Evolutionary conservation across 2,888 invertebrate species (phyloP), one percentile per base, ranked within the genome.

Genomic region (Eupithecia dodoneata): DNA sequence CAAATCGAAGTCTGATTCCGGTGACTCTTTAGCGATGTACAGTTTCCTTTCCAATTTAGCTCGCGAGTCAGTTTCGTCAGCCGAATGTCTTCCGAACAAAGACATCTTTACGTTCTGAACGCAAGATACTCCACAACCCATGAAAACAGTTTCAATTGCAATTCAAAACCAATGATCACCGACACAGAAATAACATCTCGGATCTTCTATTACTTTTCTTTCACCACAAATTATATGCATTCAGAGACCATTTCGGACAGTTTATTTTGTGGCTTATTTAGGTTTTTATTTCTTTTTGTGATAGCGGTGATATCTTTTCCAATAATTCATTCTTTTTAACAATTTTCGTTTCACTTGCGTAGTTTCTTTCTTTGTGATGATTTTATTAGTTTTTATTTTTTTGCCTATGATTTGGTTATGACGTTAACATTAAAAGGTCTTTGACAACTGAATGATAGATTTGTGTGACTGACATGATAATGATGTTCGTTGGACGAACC

Each of bases 1-100:
- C 79, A 98, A 90, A 91, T 98, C 98, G 91, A 97, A 98, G 79
- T 96, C 95, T 75, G 97, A 96, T 89, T 98, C 98, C 49, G 98
- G 98, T 82, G 97, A 97, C 92, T 98, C 98, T 83, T 94, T 94
- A 18, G 96, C 96, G 78, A 95, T 86, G 81, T 95, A 95, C 74
- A 95, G 82, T 87, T 95, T 95, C 78, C 95, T 89, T 81, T 95
- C 94, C 55, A 95, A 81, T 81, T 85, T 90, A 67, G 92, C 89
- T 80, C 90, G 89, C 67, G 85, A 83, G 66, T 93, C 91, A 75
- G 85, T 85, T 47, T 89, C 86, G 80, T 82, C 85, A 76, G 83
- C 85, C 75, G 87, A 84, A 79, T 89, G 88, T 83, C 91, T 92
- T 78, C 92, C 91, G 86, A 95, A 93, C 84, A 95, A 89, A 87